phyloP scores from a whole-genome alignment of 2,797 vertebrate genomes.

The Macrochelys suwanniensis region DNA sequence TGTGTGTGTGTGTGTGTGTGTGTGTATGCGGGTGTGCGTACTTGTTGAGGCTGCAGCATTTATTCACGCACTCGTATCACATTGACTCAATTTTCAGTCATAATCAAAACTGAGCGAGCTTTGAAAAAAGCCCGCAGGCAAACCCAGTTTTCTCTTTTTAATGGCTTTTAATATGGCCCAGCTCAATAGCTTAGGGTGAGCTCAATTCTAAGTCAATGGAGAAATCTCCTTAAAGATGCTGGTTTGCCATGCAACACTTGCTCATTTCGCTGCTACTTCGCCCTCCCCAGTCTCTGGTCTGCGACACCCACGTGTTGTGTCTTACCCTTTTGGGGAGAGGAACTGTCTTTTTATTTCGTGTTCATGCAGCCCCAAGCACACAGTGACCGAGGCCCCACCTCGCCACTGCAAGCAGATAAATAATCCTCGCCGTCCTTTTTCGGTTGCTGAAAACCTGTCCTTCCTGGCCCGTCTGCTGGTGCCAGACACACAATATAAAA shows the following conservation, averaged over 20 bases:
- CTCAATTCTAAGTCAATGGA: not conserved
- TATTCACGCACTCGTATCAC: not conserved
- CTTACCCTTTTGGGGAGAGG: not conserved
- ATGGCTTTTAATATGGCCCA: not conserved
- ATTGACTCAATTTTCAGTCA: not conserved
- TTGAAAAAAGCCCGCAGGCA: too few relatives aligned
- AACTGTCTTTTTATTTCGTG: too few relatives aligned
- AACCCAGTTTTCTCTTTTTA: not conserved
- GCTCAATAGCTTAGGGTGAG: accelerated
- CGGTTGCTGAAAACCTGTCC: not conserved
- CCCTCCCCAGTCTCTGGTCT: not conserved
- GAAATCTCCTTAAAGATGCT: not conserved
- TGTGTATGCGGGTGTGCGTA: not conserved
- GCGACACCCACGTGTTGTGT: not conserved
- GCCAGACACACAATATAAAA: not conserved
- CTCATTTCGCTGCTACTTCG: not conserved
- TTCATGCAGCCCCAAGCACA: not conserved
- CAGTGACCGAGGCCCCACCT: not conserved
- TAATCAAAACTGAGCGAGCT: not conserved
- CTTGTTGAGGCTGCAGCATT: not conserved
- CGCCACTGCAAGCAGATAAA: not conserved
- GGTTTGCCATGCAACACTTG: not conserved
- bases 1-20: not conserved
- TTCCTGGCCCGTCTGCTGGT: not conserved
- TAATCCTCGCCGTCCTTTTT: not conserved